Conservation (phyloP, 1,140 invertebrate genomes). For the Philotrypesis tridentata region DNA sequence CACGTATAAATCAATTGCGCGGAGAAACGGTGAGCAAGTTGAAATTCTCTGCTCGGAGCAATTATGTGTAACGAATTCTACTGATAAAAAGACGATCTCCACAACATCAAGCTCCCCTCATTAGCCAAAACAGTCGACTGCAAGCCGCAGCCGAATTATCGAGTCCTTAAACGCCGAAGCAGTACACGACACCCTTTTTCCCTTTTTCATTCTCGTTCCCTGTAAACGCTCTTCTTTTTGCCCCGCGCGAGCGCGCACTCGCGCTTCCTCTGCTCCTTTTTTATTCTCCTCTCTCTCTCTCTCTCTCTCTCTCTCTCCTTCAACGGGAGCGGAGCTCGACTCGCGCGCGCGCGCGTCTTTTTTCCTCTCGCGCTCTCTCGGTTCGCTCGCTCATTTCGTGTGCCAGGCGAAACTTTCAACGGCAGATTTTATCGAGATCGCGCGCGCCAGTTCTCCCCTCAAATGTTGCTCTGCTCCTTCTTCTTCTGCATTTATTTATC, state of each 20-base stretch:
- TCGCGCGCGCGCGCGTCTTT: background rate
- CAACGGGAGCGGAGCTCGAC: background rate
- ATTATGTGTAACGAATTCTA: background rate
- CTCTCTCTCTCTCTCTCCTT: background rate
- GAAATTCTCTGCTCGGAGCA: background rate
- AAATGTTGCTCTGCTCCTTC: background rate
- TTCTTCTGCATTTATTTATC: slow-evolving; percentile 51
- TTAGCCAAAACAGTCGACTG: background rate
- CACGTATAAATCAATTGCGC: too few species aligned
- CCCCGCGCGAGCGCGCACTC: too few species aligned
- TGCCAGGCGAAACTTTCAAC: slow-evolving; percentile 36
- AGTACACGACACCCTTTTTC: slow-evolving; percentile 34
- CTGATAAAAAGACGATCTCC: background rate
- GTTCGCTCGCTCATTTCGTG: background rate
- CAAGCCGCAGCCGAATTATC: slow-evolving; percentile 23
- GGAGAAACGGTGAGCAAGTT: background rate
- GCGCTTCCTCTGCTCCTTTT: too few species aligned
- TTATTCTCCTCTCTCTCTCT: background rate
- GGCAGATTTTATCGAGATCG: slow-evolving; percentile 54
- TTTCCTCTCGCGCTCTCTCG: slow-evolving; percentile 6
- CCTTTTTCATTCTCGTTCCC: slow-evolving; percentile 37
- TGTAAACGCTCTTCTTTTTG: slow-evolving; percentile 41
- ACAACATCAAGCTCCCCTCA: background rate
- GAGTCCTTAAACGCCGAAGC: background rate
- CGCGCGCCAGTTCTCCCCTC: slow-evolving; percentile 43